These are phyloP conservation scores for Furcifer pardalis DNA, from an alignment of 2,797 vertebrate genomes.

Conservation along the genomic window DNA sequence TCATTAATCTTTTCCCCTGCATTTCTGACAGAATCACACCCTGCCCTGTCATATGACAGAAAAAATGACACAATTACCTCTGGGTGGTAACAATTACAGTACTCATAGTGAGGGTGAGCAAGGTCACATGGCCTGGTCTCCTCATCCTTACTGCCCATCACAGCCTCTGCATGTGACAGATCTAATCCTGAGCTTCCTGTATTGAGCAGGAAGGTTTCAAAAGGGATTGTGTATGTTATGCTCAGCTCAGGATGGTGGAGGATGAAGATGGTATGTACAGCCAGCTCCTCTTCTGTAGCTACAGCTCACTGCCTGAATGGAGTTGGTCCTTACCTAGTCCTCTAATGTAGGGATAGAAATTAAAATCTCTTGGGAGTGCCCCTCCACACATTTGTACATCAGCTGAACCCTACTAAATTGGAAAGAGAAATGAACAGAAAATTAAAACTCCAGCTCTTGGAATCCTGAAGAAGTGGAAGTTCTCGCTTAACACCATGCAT, in stretches of 20 bases:
- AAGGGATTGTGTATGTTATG: neutral
- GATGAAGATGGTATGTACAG: neutral
- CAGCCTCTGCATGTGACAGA: neutral
- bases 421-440: no score
- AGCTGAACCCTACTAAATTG: no score
- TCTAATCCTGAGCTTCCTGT: neutral
- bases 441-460: no score
- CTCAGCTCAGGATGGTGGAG: neutral
- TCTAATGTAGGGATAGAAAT: no score
- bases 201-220: neutral
- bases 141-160: neutral
- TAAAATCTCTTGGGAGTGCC: no score
- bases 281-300: neutral
- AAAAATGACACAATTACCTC: neutral
- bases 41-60: neutral
- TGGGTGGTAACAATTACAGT: no score
- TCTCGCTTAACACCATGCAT: no score
- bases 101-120: neutral
- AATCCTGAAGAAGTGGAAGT: no score
- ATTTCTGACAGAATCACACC: neutral
- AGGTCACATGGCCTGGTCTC: neutral
- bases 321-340: neutral
- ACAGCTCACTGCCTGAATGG: neutral
- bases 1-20: neutral
- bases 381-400: no score